phyloP scores from a whole-genome alignment of 30 jellyfish, hydroid and myxozoan species.

The Nemopilema nomurai region DNA sequence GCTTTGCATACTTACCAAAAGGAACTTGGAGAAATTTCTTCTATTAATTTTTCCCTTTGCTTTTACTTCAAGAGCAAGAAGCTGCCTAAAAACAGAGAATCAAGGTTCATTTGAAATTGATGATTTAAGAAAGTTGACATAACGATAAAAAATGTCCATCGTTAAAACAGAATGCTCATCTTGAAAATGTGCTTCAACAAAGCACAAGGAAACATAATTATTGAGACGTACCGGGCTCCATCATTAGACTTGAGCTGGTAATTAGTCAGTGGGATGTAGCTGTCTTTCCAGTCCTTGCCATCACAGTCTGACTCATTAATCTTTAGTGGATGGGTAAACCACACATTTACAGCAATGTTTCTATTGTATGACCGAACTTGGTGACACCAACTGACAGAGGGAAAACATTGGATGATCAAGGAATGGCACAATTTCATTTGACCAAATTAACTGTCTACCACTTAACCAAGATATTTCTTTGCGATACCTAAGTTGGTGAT shows the following conservation, averaged over 20 bases:
- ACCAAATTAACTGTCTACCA: neutral
- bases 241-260: constrained; percentile 54
- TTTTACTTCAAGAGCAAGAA: constrained; percentile 49
- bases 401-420: neutral
- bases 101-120: neutral
- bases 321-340: constrained; percentile 77
- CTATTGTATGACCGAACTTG: constrained; percentile 86
- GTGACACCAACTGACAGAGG: constrained; percentile 75
- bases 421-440: neutral
- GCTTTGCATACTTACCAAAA: constrained; percentile 16
- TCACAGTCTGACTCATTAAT: constrained; percentile 81
- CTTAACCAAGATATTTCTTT: too few species aligned
- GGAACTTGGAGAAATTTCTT: constrained; percentile 36
- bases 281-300: constrained; percentile 37
- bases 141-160: neutral
- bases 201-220: too few species aligned
- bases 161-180: neutral
- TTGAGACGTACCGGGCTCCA: constrained; percentile 58
- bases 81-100: constrained; percentile 14
- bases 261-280: constrained; percentile 54
- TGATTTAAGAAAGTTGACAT: neutral
- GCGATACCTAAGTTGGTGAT: too few species aligned
- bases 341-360: constrained; percentile 91
- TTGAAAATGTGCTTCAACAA: too few species aligned
- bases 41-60: constrained; percentile 31